Conservation (phyloP, 2,888 invertebrate genomes). For the Trimorus sp. region DNA sequence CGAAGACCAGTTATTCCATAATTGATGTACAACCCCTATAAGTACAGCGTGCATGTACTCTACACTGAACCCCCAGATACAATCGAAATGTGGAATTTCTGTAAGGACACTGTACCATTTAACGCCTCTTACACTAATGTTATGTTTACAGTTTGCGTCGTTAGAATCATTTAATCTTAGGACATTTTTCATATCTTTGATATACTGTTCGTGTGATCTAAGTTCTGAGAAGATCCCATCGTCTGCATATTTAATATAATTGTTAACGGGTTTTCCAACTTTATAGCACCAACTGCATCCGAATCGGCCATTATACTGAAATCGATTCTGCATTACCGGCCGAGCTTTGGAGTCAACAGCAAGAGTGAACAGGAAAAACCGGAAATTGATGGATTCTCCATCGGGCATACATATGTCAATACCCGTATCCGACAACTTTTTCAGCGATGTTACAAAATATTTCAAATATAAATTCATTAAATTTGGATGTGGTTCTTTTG, state of each 20-base stretch:
- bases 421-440: conserved; percentile 18
- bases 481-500: neutral
- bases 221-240: neutral
- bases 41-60: conserved; percentile 58
- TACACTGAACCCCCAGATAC: conserved; percentile 51
- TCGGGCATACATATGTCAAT: neutral
- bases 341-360: conserved; percentile 25
- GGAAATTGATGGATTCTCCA: conserved; percentile 3
- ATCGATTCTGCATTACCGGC: conserved; percentile 12
- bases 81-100: conserved; percentile 38
- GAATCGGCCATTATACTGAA: conserved; percentile 14
- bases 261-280: neutral
- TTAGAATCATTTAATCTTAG: neutral
- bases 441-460: conserved; percentile 1
- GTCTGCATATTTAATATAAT: conserved; percentile 9
- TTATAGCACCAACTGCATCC: conserved; percentile 28
- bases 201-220: conserved; percentile 4
- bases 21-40: conserved; percentile 47
- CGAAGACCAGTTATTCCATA: conserved; percentile 38
- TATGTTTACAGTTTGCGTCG: neutral
- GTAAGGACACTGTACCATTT: conserved; percentile 19
- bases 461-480: conserved; percentile 25
- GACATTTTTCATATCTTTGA: conserved; percentile 16
- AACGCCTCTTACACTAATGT: neutral
- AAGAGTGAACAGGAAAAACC: conserved; percentile 24